A percentile compares a stretch with the other conserved stretches of the same genome.
phyloP scores from a whole-genome alignment of 2,888 invertebrate species.

The Tubulanus polymorphus region DNA sequence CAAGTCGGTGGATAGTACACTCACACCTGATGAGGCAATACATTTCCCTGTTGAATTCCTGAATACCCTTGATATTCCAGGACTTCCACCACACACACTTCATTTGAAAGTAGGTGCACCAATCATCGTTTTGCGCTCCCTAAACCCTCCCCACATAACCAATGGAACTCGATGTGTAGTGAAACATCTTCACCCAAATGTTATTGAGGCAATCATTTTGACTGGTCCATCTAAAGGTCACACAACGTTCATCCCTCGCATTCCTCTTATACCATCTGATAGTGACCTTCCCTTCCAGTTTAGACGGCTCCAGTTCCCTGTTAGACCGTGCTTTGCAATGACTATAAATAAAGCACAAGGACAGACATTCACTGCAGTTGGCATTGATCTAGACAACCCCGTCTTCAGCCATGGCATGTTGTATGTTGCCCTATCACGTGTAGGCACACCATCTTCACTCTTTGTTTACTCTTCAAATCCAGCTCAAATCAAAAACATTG shows the following conservation, averaged over 20 bases:
- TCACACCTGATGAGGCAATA: slow-evolving; percentile 9
- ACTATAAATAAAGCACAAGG: neutral
- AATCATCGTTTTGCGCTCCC: slow-evolving; percentile 18
- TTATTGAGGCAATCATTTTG: neutral
- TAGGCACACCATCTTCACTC: neutral
- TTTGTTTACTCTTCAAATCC: neutral
- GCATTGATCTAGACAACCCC: neutral
- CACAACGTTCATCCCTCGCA: neutral
- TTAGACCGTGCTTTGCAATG: neutral
- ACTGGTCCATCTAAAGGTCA: neutral
- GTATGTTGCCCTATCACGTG: neutral
- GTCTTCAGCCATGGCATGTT: neutral
- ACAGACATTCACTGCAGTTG: neutral
- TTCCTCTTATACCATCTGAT: neutral
- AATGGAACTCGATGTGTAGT: neutral
- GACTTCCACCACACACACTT: slow-evolving; percentile 16
- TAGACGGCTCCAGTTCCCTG: neutral
- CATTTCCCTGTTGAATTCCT: slow-evolving; percentile 20
- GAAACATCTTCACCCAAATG: neutral
- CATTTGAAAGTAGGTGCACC: slow-evolving; percentile 14
- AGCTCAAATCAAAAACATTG: neutral
- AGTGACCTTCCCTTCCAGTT: slow-evolving; percentile 1
- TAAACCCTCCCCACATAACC: slow-evolving; percentile 7
- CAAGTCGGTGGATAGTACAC: slow-evolving; percentile 3
- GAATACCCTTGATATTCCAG: slow-evolving; percentile 17